These are phyloP conservation scores for Bujurquina vittata DNA, from an alignment of 2,113 vertebrate species.

Conservation along the genomic window DNA sequence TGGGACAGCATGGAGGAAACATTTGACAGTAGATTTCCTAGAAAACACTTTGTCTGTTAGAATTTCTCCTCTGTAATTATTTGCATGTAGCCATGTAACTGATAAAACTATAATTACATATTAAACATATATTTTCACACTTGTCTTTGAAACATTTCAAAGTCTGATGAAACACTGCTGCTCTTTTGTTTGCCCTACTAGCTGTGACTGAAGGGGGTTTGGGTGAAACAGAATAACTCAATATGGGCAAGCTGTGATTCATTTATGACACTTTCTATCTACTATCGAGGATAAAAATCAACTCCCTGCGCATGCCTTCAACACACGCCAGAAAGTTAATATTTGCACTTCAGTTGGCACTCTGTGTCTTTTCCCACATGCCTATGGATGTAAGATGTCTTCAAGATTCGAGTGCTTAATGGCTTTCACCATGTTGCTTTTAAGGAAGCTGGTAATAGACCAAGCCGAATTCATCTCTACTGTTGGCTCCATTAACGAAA, in stretches of 20 bases:
- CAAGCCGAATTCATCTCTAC: constrained; percentile 17
- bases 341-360: constrained; percentile 21
- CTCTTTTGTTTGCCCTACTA: neutral
- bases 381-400: constrained; percentile 26
- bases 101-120: neutral
- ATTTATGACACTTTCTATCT: constrained; percentile 10
- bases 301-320: neutral
- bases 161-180: neutral
- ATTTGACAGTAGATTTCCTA: constrained; percentile 55
- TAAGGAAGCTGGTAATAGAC: constrained; percentile 40
- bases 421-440: constrained; percentile 40
- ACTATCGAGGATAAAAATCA: neutral
- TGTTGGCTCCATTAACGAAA: constrained; percentile 55
- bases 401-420: constrained; percentile 26
- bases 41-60: constrained; percentile 39
- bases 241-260: constrained; percentile 2
- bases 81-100: neutral
- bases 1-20: constrained; percentile 61
- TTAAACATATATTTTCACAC: neutral
- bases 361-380: constrained; percentile 16
- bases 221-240: constrained; percentile 25
- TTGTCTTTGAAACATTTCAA: neutral
- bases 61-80: neutral
- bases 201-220: neutral
- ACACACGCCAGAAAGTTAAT: neutral